phyloP scores from a whole-genome alignment of 2,113 vertebrate species.

The Aphyosemion australe region DNA sequence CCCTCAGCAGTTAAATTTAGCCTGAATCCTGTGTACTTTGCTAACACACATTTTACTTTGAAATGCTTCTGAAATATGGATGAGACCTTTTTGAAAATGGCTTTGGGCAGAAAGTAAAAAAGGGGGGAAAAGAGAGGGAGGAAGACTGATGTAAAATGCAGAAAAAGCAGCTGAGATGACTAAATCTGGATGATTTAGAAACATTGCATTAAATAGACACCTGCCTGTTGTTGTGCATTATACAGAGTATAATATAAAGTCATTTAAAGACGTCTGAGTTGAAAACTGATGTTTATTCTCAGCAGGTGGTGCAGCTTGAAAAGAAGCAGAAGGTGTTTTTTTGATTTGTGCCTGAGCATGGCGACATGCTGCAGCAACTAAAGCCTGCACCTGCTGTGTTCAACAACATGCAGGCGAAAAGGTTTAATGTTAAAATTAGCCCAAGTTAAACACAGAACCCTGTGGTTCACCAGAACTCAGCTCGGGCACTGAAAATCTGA shows the following conservation, averaged over 20 bases:
- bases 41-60: slow-evolving; percentile 62
- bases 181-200: slow-evolving; percentile 9
- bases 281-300: background rate
- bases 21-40: slow-evolving; percentile 57
- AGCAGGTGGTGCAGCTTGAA: background rate
- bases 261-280: background rate
- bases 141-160: slow-evolving; percentile 4
- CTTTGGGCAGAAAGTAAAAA: slow-evolving; percentile 8
- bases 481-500: background rate
- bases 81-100: slow-evolving; percentile 50
- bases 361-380: background rate
- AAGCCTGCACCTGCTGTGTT: background rate
- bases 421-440: background rate
- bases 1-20: slow-evolving; percentile 62
- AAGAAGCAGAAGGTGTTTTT: background rate
- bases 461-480: background rate
- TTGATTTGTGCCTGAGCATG: background rate
- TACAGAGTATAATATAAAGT: background rate
- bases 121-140: background rate
- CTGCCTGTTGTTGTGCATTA: background rate
- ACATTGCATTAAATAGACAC: background rate
- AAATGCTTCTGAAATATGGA: slow-evolving; percentile 68
- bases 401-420: background rate
- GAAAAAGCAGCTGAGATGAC: background rate
- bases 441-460: background rate